phyloP scores from a whole-genome alignment of 2,797 vertebrate genomes.

The Pangasius larnaudii region DNA sequence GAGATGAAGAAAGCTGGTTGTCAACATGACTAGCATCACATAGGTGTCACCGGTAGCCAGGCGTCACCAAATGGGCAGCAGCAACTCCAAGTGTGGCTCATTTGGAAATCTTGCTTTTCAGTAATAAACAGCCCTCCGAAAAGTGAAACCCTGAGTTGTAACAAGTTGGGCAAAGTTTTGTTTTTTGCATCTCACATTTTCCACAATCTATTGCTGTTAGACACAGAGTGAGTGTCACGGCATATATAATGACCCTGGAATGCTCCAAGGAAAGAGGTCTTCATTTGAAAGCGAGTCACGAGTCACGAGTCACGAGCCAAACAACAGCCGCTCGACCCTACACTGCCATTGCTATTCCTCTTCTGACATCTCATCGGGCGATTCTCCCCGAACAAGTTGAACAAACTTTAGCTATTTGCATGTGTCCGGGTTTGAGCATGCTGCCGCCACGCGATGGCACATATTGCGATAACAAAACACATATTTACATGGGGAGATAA shows the following conservation, averaged over 20 bases:
- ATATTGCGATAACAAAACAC: slow-evolving; percentile 59
- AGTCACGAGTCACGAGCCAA: slow-evolving; percentile 43
- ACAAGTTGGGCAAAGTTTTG: slow-evolving; percentile 9
- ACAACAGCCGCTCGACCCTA: slow-evolving; percentile 41
- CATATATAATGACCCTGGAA: slow-evolving; percentile 32
- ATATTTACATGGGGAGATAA: slow-evolving; percentile 62
- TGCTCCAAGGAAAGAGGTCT: slow-evolving; percentile 9
- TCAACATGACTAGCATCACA: slow-evolving; percentile 18
- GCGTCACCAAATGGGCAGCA: not conserved
- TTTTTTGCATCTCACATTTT: not conserved
- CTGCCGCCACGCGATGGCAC: slow-evolving; percentile 43
- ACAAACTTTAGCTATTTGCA: slow-evolving; percentile 63
- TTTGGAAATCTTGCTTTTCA: slow-evolving; percentile 5
- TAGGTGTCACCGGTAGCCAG: not conserved
- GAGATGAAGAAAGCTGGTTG: slow-evolving; percentile 25
- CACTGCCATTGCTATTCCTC: slow-evolving; percentile 29
- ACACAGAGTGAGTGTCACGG: slow-evolving; percentile 10
- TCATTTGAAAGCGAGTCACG: slow-evolving; percentile 49
- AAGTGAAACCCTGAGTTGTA: not conserved
- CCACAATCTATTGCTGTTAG: slow-evolving; percentile 14
- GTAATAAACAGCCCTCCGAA: slow-evolving; percentile 13
- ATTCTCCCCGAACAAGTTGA: slow-evolving; percentile 55
- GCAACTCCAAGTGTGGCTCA: not conserved
- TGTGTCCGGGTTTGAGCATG: slow-evolving; percentile 55
- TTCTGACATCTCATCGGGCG: slow-evolving; percentile 49